These are phyloP conservation scores for Chorisops tibialis DNA, from an alignment of 2,888 invertebrate species.

Conservation along the genomic window DNA sequence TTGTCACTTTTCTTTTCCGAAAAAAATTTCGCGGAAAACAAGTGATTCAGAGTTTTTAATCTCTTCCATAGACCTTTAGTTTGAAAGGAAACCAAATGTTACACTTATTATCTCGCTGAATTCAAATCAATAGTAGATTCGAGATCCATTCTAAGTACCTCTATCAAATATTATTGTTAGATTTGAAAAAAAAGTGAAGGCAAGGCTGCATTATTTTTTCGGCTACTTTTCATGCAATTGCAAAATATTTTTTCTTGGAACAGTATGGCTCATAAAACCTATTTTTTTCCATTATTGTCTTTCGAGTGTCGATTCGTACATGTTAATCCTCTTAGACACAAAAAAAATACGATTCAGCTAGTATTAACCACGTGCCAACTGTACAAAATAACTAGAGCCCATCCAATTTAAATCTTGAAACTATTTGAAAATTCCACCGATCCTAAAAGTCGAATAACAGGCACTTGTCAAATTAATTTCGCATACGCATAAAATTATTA, in stretches of 20 bases:
- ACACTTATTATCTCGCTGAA: background rate
- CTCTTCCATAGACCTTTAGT: too few species aligned
- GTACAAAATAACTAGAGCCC: background rate
- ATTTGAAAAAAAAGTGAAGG: constrained; percentile 16
- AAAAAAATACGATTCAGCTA: constrained; percentile 14
- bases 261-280: background rate
- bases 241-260: background rate
- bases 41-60: too few species aligned
- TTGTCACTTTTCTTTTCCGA: too few species aligned
- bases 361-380: constrained; percentile 5
- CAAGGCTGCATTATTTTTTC: constrained; percentile 15
- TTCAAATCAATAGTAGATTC: background rate
- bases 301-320: background rate
- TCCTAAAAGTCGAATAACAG: background rate
- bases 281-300: constrained; percentile 1
- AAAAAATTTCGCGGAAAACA: too few species aligned
- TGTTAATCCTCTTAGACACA: constrained; percentile 18
- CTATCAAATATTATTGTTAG: background rate
- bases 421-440: background rate
- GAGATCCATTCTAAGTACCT: too few species aligned
- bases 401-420: background rate
- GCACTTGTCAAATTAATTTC: constrained; percentile 5
- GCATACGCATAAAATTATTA: background rate
- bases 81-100: too few species aligned
- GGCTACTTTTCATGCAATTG: constrained; percentile 1